These are phyloP conservation scores for Candoia aspera DNA, from an alignment of 2,113 vertebrate species.

Conservation along the genomic window DNA sequence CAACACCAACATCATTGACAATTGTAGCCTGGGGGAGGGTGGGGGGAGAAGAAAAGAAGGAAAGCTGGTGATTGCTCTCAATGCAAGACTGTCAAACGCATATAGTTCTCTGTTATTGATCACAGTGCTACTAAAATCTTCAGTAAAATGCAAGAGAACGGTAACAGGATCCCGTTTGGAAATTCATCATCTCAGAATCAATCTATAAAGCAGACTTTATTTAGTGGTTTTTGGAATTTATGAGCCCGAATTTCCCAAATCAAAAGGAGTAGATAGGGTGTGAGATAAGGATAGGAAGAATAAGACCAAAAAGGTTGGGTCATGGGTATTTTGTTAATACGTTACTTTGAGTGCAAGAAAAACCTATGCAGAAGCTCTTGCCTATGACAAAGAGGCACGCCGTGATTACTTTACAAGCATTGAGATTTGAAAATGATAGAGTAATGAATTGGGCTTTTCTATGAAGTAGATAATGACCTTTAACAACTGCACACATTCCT, in stretches of 20 bases:
- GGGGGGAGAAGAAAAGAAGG: not conserved
- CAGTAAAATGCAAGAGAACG: too few species aligned
- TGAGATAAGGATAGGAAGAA: not conserved
- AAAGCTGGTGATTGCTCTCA: not conserved
- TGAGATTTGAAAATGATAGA: constrained; percentile 16
- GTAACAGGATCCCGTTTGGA: not conserved
- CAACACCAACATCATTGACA: too few species aligned
- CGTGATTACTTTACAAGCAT: not conserved
- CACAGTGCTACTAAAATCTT: not conserved
- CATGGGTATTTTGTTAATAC: not conserved
- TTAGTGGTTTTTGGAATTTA: not conserved
- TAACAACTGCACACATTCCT: constrained; percentile 31
- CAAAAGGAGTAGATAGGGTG: not conserved
- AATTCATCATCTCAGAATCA: not conserved
- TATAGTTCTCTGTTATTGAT: not conserved
- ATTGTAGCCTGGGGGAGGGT: too few species aligned
- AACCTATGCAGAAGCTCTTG: not conserved
- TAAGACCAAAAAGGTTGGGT: not conserved
- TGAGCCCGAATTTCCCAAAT: not conserved
- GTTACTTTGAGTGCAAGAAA: not conserved
- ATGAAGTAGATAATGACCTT: constrained; percentile 50
- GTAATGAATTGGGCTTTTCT: constrained; percentile 39
- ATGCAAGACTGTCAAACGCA: not conserved
- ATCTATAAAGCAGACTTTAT: not conserved
- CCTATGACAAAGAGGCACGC: constrained; percentile 14